These are phyloP conservation scores for Solen grandis DNA, from an alignment of 1,140 invertebrate genomes.

Conservation along the genomic window DNA sequence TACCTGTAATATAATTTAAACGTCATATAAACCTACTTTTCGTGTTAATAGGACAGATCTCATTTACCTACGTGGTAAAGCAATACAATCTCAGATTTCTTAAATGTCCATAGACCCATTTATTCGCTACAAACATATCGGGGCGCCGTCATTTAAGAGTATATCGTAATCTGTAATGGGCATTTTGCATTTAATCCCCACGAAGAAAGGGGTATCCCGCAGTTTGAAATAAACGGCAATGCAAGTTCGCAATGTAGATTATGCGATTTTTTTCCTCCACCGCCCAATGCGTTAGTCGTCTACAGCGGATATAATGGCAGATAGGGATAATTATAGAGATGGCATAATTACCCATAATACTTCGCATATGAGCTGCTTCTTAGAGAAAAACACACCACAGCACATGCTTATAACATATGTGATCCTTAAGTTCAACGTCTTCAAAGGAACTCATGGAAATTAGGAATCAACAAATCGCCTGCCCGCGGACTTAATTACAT, in stretches of 20 bases:
- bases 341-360: not conserved
- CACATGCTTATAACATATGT: not conserved
- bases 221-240: not conserved
- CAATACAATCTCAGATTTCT: not conserved
- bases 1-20: too few relatives aligned
- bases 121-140: not conserved
- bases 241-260: not conserved
- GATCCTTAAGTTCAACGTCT: not conserved
- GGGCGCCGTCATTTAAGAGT: not conserved
- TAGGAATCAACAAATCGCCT: not conserved
- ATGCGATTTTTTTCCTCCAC: not conserved
- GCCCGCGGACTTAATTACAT: not conserved
- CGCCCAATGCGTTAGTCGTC: not conserved
- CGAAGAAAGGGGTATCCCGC: not conserved
- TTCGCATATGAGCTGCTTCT: not conserved
- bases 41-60: not conserved
- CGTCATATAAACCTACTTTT: not conserved
- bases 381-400: not conserved
- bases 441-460: not conserved
- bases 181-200: not conserved
- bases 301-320: not conserved
- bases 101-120: not conserved
- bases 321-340: not conserved
- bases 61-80: not conserved
- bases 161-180: not conserved